Percentiles rank a stretch among this genome's conserved stretches.
Conservation (phyloP, 2,113 vertebrate species). For the Trinectes maculatus region DNA sequence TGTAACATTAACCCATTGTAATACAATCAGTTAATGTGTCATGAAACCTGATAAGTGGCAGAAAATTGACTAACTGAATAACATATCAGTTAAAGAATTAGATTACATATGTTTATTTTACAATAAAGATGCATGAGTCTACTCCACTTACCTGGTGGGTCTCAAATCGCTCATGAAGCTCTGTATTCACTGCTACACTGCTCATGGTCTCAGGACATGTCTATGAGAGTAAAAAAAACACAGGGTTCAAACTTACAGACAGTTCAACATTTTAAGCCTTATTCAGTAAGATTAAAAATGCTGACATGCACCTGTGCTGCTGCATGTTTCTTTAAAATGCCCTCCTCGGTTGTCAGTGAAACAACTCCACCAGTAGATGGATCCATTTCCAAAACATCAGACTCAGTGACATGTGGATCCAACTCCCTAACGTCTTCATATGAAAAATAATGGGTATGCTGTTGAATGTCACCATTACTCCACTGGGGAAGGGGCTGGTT, state of each 20-base stretch:
- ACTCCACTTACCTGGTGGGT: slow-evolving; percentile 82
- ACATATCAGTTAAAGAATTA: too few species aligned
- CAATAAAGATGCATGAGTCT: too few species aligned
- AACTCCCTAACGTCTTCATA: neutral
- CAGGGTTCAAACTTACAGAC: neutral
- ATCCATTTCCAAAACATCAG: neutral
- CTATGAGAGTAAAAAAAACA: slow-evolving; percentile 66
- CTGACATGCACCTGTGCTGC: slow-evolving; percentile 65
- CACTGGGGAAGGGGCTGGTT: neutral
- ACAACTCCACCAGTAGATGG: neutral
- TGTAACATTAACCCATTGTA: too few species aligned
- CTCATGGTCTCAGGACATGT: slow-evolving; percentile 71
- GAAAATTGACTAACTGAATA: too few species aligned
- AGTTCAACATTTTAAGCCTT: neutral
- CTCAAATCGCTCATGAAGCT: slow-evolving; percentile 85
- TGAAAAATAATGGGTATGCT: neutral
- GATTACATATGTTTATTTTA: too few species aligned
- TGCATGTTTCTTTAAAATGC: slow-evolving; percentile 28
- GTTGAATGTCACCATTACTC: neutral
- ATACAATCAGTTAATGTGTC: too few species aligned
- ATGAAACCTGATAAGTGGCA: too few species aligned
- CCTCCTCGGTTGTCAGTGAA: neutral
- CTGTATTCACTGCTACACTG: slow-evolving; percentile 86
- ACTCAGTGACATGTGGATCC: neutral
- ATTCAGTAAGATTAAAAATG: neutral